These are phyloP conservation scores for Digitonthophagus gazella DNA, from an alignment of 2,888 invertebrate species.

Conservation along the genomic window DNA sequence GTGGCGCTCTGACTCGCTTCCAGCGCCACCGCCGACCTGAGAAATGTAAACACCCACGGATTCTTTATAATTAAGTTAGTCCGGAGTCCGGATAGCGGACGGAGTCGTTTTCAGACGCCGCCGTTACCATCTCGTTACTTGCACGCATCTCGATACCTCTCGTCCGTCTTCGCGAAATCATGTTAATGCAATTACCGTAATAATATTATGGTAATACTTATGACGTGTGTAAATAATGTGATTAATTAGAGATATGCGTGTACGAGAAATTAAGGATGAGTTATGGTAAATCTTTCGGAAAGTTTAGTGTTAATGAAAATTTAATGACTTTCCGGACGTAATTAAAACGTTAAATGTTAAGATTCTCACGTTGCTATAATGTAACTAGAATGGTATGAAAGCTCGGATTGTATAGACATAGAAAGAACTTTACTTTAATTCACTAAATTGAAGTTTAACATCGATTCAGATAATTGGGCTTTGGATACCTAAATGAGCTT, in stretches of 20 bases:
- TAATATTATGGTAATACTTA: too few species aligned
- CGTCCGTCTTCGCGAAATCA: background rate
- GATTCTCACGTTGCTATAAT: too few species aligned
- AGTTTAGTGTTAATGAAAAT: background rate
- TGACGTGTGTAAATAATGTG: background rate
- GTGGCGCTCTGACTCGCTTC: background rate
- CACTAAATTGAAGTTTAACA: too few species aligned
- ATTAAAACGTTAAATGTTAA: too few species aligned
- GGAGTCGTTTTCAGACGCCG: too few species aligned
- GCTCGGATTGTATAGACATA: too few species aligned
- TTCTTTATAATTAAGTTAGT: slow-evolving; percentile 29
- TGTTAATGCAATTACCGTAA: background rate
- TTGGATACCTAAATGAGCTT: too few species aligned
- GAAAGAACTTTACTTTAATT: too few species aligned
- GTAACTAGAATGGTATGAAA: too few species aligned
- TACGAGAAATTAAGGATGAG: background rate
- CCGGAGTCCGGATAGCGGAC: slow-evolving; percentile 1
- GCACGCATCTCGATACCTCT: background rate
- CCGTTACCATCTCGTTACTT: background rate
- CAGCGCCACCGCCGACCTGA: slow-evolving; percentile 3
- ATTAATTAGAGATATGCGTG: background rate
- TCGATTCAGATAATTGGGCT: too few species aligned
- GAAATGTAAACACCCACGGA: slow-evolving; percentile 25
- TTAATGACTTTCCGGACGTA: background rate
- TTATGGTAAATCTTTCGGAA: background rate